phyloP scores from a whole-genome alignment of 2,797 vertebrate species.

The Lacerta bilineata region DNA sequence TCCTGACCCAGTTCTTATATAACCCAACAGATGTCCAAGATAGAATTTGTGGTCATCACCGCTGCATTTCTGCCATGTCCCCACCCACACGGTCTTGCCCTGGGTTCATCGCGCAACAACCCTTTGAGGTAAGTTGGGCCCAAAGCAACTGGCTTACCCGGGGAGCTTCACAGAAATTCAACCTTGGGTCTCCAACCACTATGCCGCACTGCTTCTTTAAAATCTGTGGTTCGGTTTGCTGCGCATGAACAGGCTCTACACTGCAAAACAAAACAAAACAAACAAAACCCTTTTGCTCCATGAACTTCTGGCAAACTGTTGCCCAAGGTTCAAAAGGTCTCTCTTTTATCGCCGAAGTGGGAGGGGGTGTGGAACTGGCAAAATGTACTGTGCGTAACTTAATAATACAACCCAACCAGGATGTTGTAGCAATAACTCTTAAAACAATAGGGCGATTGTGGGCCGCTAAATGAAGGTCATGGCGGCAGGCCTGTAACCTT shows the following conservation, averaged over 20 bases:
- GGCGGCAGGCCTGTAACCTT: constrained; percentile 20
- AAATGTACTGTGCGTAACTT: background rate
- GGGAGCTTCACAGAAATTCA: background rate
- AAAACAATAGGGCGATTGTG: constrained; percentile 56
- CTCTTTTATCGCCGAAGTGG: constrained; percentile 1
- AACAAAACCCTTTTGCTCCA: background rate
- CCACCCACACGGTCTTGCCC: background rate
- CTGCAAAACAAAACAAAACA: background rate
- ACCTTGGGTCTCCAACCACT: background rate
- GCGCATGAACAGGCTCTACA: background rate
- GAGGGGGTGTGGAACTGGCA: background rate
- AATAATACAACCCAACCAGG: background rate
- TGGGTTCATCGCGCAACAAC: background rate
- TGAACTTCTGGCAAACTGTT: constrained; percentile 35
- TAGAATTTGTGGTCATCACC: background rate
- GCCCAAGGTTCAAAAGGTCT: constrained; percentile 45
- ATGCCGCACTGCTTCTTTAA: background rate
- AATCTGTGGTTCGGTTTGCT: background rate
- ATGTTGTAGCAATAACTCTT: background rate
- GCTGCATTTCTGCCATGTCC: background rate
- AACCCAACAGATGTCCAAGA: background rate
- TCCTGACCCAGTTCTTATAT: background rate
- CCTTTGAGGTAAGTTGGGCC: background rate
- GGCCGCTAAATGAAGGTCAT: constrained; percentile 22
- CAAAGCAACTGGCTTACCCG: background rate